Conservation (phyloP, 2,888 invertebrate species). For the Tachina lurida region DNA sequence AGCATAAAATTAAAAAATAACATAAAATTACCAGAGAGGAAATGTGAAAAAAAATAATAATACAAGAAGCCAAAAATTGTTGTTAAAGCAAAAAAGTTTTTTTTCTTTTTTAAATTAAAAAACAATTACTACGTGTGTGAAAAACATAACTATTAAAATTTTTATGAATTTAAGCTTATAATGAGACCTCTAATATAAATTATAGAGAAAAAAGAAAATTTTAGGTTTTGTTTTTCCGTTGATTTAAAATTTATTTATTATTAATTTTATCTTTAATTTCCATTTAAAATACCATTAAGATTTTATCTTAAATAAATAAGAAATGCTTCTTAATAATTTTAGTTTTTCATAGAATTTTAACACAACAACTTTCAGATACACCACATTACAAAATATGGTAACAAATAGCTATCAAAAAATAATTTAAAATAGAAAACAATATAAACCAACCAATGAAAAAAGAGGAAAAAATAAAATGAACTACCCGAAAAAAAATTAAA, state of each 20-base stretch:
- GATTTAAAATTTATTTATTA: conserved; percentile 1
- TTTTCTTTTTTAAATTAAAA: neutral
- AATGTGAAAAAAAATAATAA: neutral
- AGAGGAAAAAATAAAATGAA: neutral
- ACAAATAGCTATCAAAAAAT: conserved; percentile 27
- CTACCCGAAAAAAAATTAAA: conserved; percentile 24
- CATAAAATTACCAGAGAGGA: neutral
- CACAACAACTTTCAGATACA: neutral
- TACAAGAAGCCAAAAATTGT: neutral
- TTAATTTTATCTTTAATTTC: conserved; percentile 17
- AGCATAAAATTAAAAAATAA: conserved; percentile 55
- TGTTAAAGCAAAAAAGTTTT: neutral
- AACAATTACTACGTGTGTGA: neutral
- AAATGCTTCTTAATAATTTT: conserved; percentile 14
- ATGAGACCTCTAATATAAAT: neutral
- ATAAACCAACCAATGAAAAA: neutral
- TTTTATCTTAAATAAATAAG: conserved; percentile 19
- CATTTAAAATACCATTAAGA: conserved; percentile 40
- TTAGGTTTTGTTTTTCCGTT: neutral
- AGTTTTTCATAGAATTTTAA: conserved; percentile 4
- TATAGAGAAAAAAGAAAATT: neutral
- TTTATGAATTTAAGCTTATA: neutral
- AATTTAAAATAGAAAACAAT: conserved; percentile 21
- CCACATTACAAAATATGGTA: neutral
- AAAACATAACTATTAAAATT: no score